Evolutionary conservation across 2,888 invertebrate genomes (phyloP).

Genomic region (Dynastes grantii): DNA sequence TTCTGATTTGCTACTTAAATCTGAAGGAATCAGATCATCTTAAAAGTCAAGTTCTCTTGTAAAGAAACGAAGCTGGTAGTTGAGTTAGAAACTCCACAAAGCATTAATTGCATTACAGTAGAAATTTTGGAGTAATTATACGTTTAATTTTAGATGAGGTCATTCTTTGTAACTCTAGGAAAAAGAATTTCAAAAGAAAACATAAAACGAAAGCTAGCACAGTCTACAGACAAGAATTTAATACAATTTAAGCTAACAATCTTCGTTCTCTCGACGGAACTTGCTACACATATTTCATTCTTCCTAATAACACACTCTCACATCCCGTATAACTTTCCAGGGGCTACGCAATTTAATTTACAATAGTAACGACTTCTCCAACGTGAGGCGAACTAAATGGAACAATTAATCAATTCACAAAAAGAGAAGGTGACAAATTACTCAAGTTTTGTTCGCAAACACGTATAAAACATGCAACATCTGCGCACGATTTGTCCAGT

Average conservation of each 20-base stretch:
- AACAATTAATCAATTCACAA: slow-evolving; percentile 52
- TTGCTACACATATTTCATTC: neutral
- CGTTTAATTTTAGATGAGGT: too few relatives aligned
- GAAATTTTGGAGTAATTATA: too few relatives aligned
- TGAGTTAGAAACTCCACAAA: too few relatives aligned
- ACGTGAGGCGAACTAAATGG: slow-evolving; percentile 25
- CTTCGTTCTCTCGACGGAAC: neutral
- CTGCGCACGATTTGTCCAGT: slow-evolving; percentile 60
- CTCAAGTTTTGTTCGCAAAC: slow-evolving; percentile 59
- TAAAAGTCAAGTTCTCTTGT: too few relatives aligned
- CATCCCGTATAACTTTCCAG: neutral
- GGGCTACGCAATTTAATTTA: slow-evolving; percentile 5
- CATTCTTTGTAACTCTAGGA: too few relatives aligned
- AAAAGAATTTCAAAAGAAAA: too few relatives aligned
- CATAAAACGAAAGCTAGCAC: too few relatives aligned
- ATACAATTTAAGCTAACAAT: neutral
- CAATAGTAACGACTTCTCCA: neutral
- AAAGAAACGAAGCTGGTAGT: too few relatives aligned
- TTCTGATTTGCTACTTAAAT: too few relatives aligned
- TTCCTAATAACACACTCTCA: slow-evolving; percentile 4
- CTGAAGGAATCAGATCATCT: too few relatives aligned
- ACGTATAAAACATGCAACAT: slow-evolving; percentile 61
- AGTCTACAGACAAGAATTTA: neutral
- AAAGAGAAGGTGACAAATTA: slow-evolving; percentile 57
- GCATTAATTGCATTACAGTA: too few relatives aligned